phyloP scores from a whole-genome alignment of 37 sponge, comb jelly and placozoan genomes.

The Spongilla lacustris region DNA sequence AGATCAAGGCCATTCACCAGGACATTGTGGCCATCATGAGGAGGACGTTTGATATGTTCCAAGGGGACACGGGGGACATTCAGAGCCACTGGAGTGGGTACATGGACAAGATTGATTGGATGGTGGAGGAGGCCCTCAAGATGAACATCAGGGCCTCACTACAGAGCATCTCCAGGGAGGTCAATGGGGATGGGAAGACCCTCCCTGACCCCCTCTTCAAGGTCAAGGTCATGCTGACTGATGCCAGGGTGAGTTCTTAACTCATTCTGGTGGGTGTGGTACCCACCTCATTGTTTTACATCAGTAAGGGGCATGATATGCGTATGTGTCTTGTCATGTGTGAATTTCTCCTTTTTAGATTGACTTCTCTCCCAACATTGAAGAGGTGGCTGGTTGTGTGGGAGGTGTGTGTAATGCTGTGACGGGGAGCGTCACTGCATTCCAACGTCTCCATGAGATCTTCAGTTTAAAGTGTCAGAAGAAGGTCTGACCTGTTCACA shows the following conservation, averaged over 20 bases:
- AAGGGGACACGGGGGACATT: constrained; percentile 57
- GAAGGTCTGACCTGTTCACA: neutral
- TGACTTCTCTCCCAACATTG: constrained; percentile 81
- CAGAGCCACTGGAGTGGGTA: constrained; percentile 85
- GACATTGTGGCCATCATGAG: constrained; percentile 81
- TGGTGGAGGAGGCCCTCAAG: constrained; percentile 96
- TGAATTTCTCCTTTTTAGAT: constrained; percentile 37
- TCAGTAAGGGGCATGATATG: too few relatives aligned
- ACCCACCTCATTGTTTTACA: too few relatives aligned
- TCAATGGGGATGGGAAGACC: constrained; percentile 95
- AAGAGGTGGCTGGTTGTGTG: constrained; percentile 74
- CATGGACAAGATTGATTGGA: constrained; percentile 88
- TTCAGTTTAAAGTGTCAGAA: constrained; percentile 60
- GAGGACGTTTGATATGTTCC: constrained; percentile 67
- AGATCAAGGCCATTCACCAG: constrained; percentile 71
- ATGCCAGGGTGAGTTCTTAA: constrained; percentile 4
- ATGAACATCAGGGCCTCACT: constrained; percentile 98
- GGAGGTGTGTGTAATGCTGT: constrained; percentile 63
- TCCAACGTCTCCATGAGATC: constrained; percentile 87
- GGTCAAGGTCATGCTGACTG: constrained; percentile 83
- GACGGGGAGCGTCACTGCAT: constrained; percentile 59
- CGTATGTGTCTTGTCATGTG: neutral
- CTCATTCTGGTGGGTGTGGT: too few relatives aligned
- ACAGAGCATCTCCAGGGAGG: constrained; percentile 86
- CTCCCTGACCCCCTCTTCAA: constrained; percentile 91